These are phyloP conservation scores for Chouioia cunea DNA, from an alignment of 2,888 invertebrate genomes.

Conservation along the genomic window DNA sequence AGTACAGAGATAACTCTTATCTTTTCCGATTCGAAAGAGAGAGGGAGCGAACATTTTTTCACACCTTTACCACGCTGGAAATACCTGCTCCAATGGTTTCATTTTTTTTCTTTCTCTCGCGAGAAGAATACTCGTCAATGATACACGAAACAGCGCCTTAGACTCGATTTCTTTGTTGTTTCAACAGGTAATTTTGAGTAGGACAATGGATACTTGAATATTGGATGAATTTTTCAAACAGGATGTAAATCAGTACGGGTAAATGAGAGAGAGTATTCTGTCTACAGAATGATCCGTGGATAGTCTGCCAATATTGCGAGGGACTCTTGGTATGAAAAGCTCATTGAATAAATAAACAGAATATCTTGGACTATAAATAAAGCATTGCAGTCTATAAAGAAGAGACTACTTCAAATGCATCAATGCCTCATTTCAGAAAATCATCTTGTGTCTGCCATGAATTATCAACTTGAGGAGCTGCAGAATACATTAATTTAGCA, in stretches of 20 bases:
- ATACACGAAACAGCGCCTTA: background rate
- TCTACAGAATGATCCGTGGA: no score
- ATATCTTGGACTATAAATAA: slow-evolving; percentile 40
- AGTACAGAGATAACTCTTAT: no score
- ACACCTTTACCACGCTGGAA: no score
- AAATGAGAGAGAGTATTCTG: no score
- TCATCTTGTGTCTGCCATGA: background rate
- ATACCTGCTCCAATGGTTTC: no score
- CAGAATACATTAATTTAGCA: background rate
- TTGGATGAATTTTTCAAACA: no score
- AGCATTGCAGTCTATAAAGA: slow-evolving; percentile 9
- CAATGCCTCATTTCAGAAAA: slow-evolving; percentile 1
- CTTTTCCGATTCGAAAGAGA: no score
- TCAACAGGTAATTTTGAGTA: slow-evolving; percentile 5
- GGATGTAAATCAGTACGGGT: no score
- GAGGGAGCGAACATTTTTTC: no score
- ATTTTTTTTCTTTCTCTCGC: no score
- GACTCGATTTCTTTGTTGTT: background rate
- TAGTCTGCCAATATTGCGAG: no score
- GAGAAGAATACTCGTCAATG: background rate
- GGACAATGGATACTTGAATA: no score
- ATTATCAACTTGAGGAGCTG: background rate
- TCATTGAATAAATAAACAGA: slow-evolving; percentile 33
- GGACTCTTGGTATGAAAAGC: slow-evolving; percentile 38
- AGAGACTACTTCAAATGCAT: slow-evolving; percentile 4